Base-by-base conservation (phyloP, 2,113 vertebrate species). In the Rhabdornis inornatus region DNA sequence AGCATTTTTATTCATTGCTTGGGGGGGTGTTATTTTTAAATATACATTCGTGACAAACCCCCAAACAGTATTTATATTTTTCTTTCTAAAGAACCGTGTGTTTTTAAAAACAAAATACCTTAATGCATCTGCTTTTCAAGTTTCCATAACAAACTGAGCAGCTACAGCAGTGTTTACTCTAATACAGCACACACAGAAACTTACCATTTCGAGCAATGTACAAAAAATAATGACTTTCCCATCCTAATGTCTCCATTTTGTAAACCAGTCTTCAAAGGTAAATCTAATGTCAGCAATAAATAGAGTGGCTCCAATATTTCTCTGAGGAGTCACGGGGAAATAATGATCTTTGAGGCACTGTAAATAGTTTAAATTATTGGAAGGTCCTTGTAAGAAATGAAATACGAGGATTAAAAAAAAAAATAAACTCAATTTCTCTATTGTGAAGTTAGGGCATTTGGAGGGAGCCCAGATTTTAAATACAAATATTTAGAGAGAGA, bases 361-460 rank as follows among this genome's bases (percentile, higher is more conserved):
- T 96, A 98, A 98, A 98, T 96, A 97, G 94, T 97, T 97, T 96
- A 97, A 97, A 97, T 97, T 97, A 97, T 93, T 95, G 89, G 94
- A 97, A 96, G 89, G 91, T 94, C 91, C 96, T 95, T 95, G 97
- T 96, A 95, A 95, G 91, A 97, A 97, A 96, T 93, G 66, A 97
- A 97, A 97, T 76, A 91, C 8, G 57, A 97, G 93, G 97, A 94
- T 92, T 90, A 64, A 89, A 87, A 91, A 90, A 96, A 33, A 84
- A 94, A 89, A 87, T 11, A 81, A 88, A 47, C 70, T 80, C 3
- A 0, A 80, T 83, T 94, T 95, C 76, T 94, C 78, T 78, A n/a
- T 80, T 97, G 83, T 90, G 64, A 94, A 96, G 60, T 78, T 85
- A 84, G 75, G 75, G 77, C 88, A 85, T 94, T 92, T 97, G 95